A percentile compares a stretch with the other conserved stretches of the same genome.
Evolutionary conservation across 2,888 invertebrate genomes (phyloP).

Genomic region (Melieria omissa): DNA sequence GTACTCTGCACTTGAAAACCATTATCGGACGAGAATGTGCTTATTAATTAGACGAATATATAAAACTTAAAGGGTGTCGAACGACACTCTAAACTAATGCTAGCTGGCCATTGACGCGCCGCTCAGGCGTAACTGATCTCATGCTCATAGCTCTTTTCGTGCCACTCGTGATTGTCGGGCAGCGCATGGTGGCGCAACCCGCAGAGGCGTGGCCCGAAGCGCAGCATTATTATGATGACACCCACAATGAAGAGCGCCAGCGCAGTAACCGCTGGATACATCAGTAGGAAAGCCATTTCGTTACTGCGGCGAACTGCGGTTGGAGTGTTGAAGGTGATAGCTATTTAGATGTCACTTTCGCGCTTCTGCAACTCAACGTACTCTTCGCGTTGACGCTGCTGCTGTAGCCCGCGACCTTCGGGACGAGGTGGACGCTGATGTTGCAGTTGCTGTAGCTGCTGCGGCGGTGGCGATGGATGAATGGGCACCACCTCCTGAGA

Average conservation of each 20-base stretch:
- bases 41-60: too few relatives aligned
- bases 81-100: too few relatives aligned
- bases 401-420: constrained; percentile 59
- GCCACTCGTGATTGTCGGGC: constrained; percentile 75
- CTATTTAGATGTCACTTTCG: constrained; percentile 81
- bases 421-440: constrained; percentile 61
- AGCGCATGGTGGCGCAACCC: constrained; percentile 76
- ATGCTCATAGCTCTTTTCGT: constrained; percentile 68
- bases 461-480: constrained; percentile 45
- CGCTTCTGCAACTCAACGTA: constrained; percentile 77
- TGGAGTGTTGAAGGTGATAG: constrained; percentile 41
- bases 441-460: constrained; percentile 45
- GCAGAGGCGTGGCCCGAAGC: constrained; percentile 79
- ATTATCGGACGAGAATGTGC: too few relatives aligned
- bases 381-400: constrained; percentile 65
- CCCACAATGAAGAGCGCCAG: constrained; percentile 79
- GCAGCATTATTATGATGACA: constrained; percentile 80
- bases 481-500: constrained; percentile 54
- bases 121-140: constrained; percentile 64
- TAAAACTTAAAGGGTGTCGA: too few relatives aligned
- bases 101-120: not conserved
- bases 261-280: constrained; percentile 82
- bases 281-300: constrained; percentile 76
- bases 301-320: not conserved
- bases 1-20: too few relatives aligned